phyloP scores from a whole-genome alignment of 1,140 invertebrate genomes.

The Diuraphis noxia region DNA sequence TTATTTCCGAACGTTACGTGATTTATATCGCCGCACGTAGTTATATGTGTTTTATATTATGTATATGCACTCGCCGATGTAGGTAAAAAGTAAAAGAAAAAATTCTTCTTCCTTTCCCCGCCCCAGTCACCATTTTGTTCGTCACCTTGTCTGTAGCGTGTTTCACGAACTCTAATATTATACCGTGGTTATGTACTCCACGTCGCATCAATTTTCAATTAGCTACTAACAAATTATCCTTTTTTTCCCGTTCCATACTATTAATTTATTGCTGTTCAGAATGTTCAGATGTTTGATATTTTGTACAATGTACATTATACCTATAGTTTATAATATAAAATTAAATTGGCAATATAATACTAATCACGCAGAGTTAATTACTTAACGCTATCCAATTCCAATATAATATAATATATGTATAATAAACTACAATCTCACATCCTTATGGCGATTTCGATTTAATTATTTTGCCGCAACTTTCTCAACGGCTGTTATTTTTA shows the following conservation, averaged over 20 bases:
- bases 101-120: neutral
- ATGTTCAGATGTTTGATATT: neutral
- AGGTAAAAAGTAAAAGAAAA: neutral
- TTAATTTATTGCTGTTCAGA: neutral
- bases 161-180: neutral
- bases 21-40: neutral
- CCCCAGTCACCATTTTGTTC: neutral
- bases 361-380: neutral
- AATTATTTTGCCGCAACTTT: neutral
- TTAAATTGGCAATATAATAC: neutral
- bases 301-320: neutral
- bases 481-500: neutral
- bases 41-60: neutral
- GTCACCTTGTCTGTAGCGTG: neutral
- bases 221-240: constrained; percentile 5
- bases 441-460: neutral
- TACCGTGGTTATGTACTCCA: neutral
- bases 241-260: neutral
- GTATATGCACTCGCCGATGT: too few relatives aligned
- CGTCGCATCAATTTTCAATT: neutral
- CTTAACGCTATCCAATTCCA: neutral
- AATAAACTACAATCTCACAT: neutral
- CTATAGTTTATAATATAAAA: neutral
- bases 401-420: neutral
- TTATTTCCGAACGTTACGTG: constrained; percentile 35